Evolutionary conservation across 2,113 vertebrate species (phyloP).

Genomic region (Scomber scombrus): DNA sequence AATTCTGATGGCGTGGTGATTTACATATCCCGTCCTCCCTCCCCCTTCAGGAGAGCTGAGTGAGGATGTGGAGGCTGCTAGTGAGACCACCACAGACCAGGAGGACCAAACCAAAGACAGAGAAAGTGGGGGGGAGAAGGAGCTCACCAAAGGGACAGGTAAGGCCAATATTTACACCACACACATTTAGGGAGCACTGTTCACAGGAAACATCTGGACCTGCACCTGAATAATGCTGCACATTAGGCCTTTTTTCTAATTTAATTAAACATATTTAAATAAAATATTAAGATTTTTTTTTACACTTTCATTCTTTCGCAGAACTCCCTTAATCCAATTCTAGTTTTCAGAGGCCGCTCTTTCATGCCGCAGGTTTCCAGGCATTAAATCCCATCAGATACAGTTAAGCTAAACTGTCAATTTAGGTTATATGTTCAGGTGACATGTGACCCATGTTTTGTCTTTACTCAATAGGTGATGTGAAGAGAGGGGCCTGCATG

Average conservation of each 20-base stretch:
- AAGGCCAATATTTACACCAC: constrained; percentile 80
- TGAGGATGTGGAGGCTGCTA: constrained; percentile 96
- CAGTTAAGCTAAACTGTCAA: constrained; percentile 59
- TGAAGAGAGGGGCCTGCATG: constrained; percentile 62
- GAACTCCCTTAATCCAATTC: constrained; percentile 57
- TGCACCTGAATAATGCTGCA: constrained; percentile 46
- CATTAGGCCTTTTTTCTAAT: constrained; percentile 57
- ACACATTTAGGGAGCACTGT: constrained; percentile 51
- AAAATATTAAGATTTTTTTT: constrained; percentile 47
- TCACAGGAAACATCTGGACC: constrained; percentile 47
- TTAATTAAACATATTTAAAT: constrained; percentile 67
- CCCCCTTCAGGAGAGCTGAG: constrained; percentile 93
- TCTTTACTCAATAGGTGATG: constrained; percentile 59
- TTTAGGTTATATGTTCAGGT: constrained; percentile 68
- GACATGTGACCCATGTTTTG: constrained; percentile 75
- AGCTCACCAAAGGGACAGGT: constrained; percentile 96
- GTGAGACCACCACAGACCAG: constrained; percentile 90
- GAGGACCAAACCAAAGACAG: constrained; percentile 96
- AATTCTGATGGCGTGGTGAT: constrained; percentile 88
- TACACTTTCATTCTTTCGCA: constrained; percentile 6
- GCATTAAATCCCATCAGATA: constrained; percentile 53
- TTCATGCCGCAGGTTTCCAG: constrained; percentile 11
- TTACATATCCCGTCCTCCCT: constrained; percentile 87
- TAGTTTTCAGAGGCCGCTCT: constrained; percentile 29
- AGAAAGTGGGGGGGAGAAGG: constrained; percentile 93